Evolutionary conservation across 2,113 vertebrate species (phyloP), one percentile per base, ranked within the genome.

Genomic region (Macquaria ambigua): DNA sequence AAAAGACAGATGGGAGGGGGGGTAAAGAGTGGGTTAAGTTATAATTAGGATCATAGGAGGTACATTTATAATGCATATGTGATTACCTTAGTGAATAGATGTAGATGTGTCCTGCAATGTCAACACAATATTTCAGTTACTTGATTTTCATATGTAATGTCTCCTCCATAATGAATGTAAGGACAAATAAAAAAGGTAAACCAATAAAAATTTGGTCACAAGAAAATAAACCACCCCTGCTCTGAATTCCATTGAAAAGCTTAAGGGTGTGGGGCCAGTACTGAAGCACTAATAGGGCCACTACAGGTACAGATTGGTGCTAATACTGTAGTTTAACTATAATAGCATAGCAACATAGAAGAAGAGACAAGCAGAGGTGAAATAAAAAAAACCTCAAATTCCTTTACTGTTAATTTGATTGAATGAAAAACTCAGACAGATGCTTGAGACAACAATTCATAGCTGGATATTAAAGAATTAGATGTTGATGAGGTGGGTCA

Each of bases 391-490:
- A n/a, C n/a, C n/a, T n/a, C n/a, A n/a, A n/a, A n/a, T n/a, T n/a
- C n/a, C n/a, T n/a, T n/a, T 34, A 37, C 31, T 41, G 0, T 6
- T 61, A 31, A 61, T n/a, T 75, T 37, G 15, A 37, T 31, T 68
- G 46, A 85, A 72, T 74, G 41, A 34, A 68, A 72, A 21, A 23
- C 66, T 61, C 14, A 21, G 31, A 73, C 25, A 76, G 20, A 41
- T 37, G 56, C 34, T 77, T 66, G 16, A 66, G 4, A 55, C 12
- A 12, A 12, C 31, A 6, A 6, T 41, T 14, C 41, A 39, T 25
- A 43, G 34, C n/a, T 68, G 48, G 48, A 63, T 68, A 58, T 72
- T 56, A 16, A 23, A 74, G 48, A 74, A n/a, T 61, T 25, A 11
- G 50, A 72, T 70, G 55, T 34, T 71, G 48, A 55, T 66, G 59